Percentiles rank a stretch among this genome's conserved stretches.
Conservation (phyloP, 2,888 invertebrate species). For the Ectemnius continuus region DNA sequence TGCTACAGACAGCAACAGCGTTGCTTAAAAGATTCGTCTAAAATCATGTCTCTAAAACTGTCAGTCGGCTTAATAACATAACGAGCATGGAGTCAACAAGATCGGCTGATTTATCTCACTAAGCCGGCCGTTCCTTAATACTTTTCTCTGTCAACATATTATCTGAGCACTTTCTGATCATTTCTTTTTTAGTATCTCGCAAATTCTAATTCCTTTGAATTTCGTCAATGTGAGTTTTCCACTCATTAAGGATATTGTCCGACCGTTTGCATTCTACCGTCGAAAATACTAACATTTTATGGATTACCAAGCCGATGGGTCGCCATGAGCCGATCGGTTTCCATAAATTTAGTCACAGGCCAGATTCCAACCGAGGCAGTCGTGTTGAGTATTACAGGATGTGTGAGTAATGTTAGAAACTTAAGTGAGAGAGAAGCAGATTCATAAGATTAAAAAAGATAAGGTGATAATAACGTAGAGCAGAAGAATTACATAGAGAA, state of each 20-base stretch:
- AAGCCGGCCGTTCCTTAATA: conserved; percentile 54
- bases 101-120: conserved; percentile 54
- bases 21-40: conserved; percentile 67
- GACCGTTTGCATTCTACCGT: too few species aligned
- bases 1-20: conserved; percentile 65
- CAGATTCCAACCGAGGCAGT: conserved; percentile 17
- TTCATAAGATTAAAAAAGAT: conserved; percentile 8
- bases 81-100: conserved; percentile 67
- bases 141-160: conserved; percentile 35
- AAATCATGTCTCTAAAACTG: conserved; percentile 67
- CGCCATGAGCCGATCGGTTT: too few species aligned
- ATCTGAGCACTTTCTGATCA: conserved; percentile 40
- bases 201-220: conserved; percentile 17
- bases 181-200: conserved; percentile 28
- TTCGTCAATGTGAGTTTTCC: conserved; percentile 24
- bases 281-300: too few species aligned
- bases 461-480: conserved; percentile 13
- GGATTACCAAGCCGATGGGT: too few species aligned
- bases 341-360: background rate
- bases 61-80: conserved; percentile 69
- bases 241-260: too few species aligned
- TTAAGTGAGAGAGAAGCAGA: background rate
- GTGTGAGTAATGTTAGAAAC: background rate
- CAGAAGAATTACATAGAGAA: conserved; percentile 15
- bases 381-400: background rate